These are phyloP conservation scores for Salvelinus namaycush DNA, from an alignment of 2,113 vertebrate genomes.

Conservation along the genomic window DNA sequence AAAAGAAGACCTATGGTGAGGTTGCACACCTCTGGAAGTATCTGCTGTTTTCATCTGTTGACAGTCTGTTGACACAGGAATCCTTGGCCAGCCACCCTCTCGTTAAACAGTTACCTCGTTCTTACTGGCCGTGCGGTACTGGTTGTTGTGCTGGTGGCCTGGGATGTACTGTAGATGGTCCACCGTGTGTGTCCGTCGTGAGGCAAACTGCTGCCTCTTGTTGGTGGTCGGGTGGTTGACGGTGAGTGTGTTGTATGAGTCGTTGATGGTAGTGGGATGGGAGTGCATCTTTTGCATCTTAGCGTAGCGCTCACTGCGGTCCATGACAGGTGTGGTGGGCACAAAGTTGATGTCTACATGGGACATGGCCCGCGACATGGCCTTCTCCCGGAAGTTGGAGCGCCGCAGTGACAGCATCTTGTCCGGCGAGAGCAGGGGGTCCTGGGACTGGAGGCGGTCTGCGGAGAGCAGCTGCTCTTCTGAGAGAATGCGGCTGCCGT, in stretches of 20 bases:
- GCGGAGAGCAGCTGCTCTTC: conserved; percentile 92
- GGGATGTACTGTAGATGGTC: conserved; percentile 95
- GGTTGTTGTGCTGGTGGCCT: conserved; percentile 82
- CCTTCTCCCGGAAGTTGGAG: conserved; percentile 88
- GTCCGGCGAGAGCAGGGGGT: conserved; percentile 93
- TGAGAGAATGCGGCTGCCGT: conserved; percentile 84
- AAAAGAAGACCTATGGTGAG: conserved; percentile 24
- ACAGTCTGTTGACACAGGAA: conserved; percentile 20
- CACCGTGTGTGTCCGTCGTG: conserved; percentile 93
- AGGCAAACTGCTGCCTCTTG: conserved; percentile 96
- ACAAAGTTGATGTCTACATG: conserved; percentile 91
- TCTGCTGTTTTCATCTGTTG: conserved; percentile 9
- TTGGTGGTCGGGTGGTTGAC: conserved; percentile 84
- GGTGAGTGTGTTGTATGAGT: conserved; percentile 90
- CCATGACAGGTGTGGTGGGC: conserved; percentile 86
- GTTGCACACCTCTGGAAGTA: conserved; percentile 6
- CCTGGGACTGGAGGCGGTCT: conserved; percentile 93
- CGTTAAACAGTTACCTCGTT: conserved; percentile 97
- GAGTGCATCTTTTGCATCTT: conserved; percentile 97
- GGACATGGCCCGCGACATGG: conserved; percentile 89
- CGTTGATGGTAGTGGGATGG: conserved; percentile 88
- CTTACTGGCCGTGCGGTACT: conserved; percentile 93
- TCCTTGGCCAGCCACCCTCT: background rate
- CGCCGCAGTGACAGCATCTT: conserved; percentile 74
- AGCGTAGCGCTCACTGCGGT: conserved; percentile 81